Base-by-base conservation (phyloP, 92 coral and sea anemone species). In the Bergia puertoricense region DNA sequence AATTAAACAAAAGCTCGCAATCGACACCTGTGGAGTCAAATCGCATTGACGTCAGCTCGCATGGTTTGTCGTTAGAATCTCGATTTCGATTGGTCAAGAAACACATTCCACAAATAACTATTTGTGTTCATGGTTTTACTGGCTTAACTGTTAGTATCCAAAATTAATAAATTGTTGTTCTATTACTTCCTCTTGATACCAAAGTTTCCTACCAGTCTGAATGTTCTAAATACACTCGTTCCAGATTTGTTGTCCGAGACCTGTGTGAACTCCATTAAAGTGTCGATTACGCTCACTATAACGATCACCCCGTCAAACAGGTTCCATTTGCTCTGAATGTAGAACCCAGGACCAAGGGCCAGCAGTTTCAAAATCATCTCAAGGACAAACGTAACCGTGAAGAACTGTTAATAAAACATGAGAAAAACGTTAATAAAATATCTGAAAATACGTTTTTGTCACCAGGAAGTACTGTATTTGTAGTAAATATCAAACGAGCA, bases 291-390 rank as follows among this genome's bases (percentile, higher is more conserved):
- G 84, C 98, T 95, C 56, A 95, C 90, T 10, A 93, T 81, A 22
- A 95, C 94, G 50, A 95, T 95, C 54, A 90, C 89, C 66, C 98
- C 98, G 67, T 95, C 98, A 85, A 95, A 88, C 46, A 95, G 66
- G 54, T 95, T 95, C 98, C 96, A 95, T 80, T 91, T 89, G 84
- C 98, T 92, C 89, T 93, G 96, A n/a, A 95, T 82, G 90, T 95
- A 95, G 82, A 92, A 93, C 81, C 85, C 69, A 7, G 92, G 91
- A 14, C 95, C 94, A 10, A 95, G 93, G 20, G 96, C 98, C 36
- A 89, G 85, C 76, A 95, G 88, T 66, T 95, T 95, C 79, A 95
- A 18, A 41, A 86, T 72, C 98, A 95, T 91, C 89, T 95, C 98
- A 80, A 93, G 62, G 10, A 91, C 85, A 54, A 95, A 95, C 22